phyloP scores from a whole-genome alignment of 2,113 vertebrate genomes.

The Melospiza georgiana region DNA sequence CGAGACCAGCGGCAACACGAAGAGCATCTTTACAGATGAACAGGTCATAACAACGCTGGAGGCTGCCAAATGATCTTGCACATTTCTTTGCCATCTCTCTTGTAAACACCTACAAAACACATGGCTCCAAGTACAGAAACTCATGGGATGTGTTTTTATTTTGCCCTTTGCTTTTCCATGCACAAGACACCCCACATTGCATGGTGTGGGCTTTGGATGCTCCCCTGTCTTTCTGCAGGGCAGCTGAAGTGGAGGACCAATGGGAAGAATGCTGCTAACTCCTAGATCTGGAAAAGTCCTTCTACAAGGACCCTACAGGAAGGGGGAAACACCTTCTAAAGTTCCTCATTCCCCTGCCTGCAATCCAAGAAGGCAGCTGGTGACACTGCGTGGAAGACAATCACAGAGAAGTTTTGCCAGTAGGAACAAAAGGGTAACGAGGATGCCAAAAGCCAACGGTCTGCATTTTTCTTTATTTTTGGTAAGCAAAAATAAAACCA shows the following conservation, averaged over 20 bases:
- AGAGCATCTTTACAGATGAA: neutral
- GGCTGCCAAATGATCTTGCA: neutral
- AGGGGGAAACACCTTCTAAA: neutral
- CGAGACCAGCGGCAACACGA: neutral
- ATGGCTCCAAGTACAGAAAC: neutral
- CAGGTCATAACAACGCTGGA: neutral
- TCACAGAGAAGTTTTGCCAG: neutral
- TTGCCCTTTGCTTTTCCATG: neutral
- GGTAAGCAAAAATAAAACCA: neutral
- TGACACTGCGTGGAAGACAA: accelerated
- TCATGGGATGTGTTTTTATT: neutral
- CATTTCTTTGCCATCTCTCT: neutral
- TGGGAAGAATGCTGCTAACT: neutral
- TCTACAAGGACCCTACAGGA: neutral
- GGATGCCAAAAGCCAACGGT: neutral
- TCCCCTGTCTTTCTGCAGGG: neutral
- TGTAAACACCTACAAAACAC: neutral
- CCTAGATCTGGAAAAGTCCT: neutral
- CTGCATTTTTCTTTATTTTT: neutral
- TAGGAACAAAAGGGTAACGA: neutral
- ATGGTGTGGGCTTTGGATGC: accelerated
- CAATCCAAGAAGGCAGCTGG: neutral
- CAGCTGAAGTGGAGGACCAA: neutral
- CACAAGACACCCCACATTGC: neutral
- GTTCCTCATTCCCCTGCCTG: neutral